Base-by-base conservation (phyloP, 2,113 vertebrate genomes). In the Miniopterus natalensis region DNA sequence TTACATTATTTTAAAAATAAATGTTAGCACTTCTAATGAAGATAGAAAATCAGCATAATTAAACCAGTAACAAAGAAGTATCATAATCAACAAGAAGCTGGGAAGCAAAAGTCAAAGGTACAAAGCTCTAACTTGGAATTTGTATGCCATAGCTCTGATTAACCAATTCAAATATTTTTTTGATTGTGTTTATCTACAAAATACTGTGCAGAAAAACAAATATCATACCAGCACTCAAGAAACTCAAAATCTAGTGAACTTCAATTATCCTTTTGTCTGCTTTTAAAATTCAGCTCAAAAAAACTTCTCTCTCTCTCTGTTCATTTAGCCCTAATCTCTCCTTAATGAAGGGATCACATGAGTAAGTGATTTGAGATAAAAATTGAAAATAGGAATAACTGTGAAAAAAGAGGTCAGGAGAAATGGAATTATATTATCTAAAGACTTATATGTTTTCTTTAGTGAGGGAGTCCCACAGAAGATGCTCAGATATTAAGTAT, bases 351-450 rank as follows among this genome's bases (percentile, higher is more conserved):
- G 55, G 47, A 29, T 66, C 29, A 83, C 42, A 90, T 5, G 20
- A 92, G 68, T 68, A 92, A 80, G 18, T 55, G 71, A 78, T 59
- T 13, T 92, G 42, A 92, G 59, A 94, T 63, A 59, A 88, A 94
- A 66, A 84, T 12, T 51, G n/a, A 77, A 51, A 66, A 55, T 40
- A 80, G 12, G 45, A 17, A 59, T 92, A 88, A 55, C 63, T 61
- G 15, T 65, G 36, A 89, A 71, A 90, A 84, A 63, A 61, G 45
- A 73, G 13, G 36, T 68, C 49, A 88, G 57, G 49, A 68, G 12
- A 92, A 79, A 80, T 55, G 68, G 59, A 7, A 81, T 8, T 20
- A 45, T 18, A 80, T 68, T 53, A 71, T 45, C 13, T 91, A 49
- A 78, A 91, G 90, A 78, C 8, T 31, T 86, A 55, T 14, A 66